Evolutionary conservation across 2,113 vertebrate genomes (phyloP), one percentile per base, ranked within the genome.

Genomic region (Bufo bufo): DNA sequence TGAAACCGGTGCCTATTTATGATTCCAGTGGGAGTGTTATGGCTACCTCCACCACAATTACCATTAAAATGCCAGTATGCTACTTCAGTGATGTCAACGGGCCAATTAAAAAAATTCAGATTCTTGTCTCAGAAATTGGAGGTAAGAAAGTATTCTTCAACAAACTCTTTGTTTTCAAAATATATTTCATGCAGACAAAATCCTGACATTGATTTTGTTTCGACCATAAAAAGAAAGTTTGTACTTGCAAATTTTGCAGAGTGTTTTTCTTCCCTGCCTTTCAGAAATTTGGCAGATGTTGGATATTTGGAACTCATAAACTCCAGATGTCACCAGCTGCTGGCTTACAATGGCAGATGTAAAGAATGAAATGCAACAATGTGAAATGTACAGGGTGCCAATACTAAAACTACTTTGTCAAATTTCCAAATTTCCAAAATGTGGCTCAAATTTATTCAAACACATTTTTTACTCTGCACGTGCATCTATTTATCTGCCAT

Each of bases 21-120:
- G 96, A 95, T 93, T 91, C 93, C 77, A 95, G 91, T 81, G 97
- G 96, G 89, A 96, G 94, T 47, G 85, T 97, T 81, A 95, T 97
- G 0, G 95, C 96, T 90, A 99, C 97, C 83, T 93, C 94, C 83
- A 98, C 96, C 90, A 99, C 96, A 88, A 97, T 99, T 92, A 96
- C 95, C 3, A 96, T 99, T 92, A 94, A 90, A 92, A 97, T 97
- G 97, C 98, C 98, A 11, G 85, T 96, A 90, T 99, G 98, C 93
- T 99, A 97, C 92, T 99, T 97, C 92, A 98, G 91, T 91, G 98
- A 99, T 79, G 94, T 97, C 90, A 96, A 99, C 23, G 98, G 98
- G 45, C 98, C 98, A 87, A 98, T 99, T 85, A 93, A 93, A 92
- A 97, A 94, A 92, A 95, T 99, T 59, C 98, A 99, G 94, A 95